phyloP scores from a whole-genome alignment of 64 coral and sea anemone genomes.

The Stylophora pistillata region DNA sequence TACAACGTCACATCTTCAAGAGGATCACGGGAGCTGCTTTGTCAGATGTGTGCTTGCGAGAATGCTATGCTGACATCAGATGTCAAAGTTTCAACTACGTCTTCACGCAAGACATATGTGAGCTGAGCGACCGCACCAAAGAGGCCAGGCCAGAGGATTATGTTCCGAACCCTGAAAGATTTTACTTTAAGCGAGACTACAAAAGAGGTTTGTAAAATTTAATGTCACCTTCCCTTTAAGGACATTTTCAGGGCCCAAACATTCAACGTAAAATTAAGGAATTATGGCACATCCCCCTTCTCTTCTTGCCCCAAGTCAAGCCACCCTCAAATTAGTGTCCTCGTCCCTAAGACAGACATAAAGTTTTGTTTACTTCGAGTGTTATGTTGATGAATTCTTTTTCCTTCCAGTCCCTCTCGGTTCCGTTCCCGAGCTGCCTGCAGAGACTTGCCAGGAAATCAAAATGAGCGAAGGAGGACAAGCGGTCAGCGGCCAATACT shows the following conservation, averaged over 20 bases:
- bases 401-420: constrained; percentile 17
- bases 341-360: too few species aligned
- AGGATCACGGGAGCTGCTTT: background rate
- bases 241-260: too few species aligned
- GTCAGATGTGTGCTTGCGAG: background rate
- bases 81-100: constrained; percentile 20
- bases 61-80: background rate
- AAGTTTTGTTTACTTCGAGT: background rate
- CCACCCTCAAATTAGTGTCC: too few species aligned
- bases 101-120: background rate
- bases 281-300: too few species aligned
- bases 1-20: background rate
- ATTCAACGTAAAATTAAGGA: too few species aligned
- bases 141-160: constrained; percentile 11
- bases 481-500: background rate
- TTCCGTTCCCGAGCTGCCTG: background rate
- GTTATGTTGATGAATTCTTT: background rate
- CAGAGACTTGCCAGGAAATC: background rate
- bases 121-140: constrained; percentile 9
- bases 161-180: background rate
- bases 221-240: too few species aligned
- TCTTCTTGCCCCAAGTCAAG: too few species aligned
- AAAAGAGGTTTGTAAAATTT: background rate
- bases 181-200: background rate
- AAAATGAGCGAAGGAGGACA: background rate